Evolutionary conservation across 1,140 invertebrate species (phyloP).

Genomic region (Daktulosphaira vitifoliae): DNA sequence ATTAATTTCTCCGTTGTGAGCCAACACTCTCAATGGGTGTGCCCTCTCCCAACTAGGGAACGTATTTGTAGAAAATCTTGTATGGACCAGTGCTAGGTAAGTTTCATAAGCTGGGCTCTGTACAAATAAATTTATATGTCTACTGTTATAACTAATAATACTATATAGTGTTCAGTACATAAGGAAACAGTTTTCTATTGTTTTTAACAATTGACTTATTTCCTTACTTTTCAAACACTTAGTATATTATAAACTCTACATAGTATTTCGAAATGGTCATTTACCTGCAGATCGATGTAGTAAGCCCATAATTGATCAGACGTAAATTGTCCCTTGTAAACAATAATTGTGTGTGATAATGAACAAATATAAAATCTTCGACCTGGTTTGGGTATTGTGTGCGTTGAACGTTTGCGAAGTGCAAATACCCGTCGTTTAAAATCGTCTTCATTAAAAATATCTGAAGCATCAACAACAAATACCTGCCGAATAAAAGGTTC

Average conservation of each 20-base stretch:
- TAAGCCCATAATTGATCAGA: slow-evolving; percentile 91
- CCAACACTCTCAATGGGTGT: slow-evolving; percentile 90
- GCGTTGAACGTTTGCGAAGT: slow-evolving; percentile 84
- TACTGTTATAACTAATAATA: too few species aligned
- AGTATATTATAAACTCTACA: too few species aligned
- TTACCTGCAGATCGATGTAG: slow-evolving; percentile 57
- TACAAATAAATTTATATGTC: slow-evolving; percentile 36
- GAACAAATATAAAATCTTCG: slow-evolving; percentile 95
- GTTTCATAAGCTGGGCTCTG: slow-evolving; percentile 76
- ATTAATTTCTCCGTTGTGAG: slow-evolving; percentile 99
- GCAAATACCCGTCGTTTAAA: slow-evolving; percentile 70
- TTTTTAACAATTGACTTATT: too few species aligned
- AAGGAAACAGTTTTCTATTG: too few species aligned
- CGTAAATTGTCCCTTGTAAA: slow-evolving; percentile 97
- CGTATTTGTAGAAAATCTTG: slow-evolving; percentile 96
- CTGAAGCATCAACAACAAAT: slow-evolving; percentile 69
- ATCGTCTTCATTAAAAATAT: slow-evolving; percentile 52
- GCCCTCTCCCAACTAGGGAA: slow-evolving; percentile 98
- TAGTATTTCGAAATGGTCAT: slow-evolving; percentile 4
- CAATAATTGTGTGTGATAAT: slow-evolving; percentile 76
- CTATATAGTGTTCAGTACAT: too few species aligned
- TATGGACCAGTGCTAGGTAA: slow-evolving; percentile 92
- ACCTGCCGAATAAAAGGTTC: slow-evolving; percentile 96
- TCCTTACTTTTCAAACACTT: too few species aligned
- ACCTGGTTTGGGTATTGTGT: slow-evolving; percentile 70